phyloP scores from a whole-genome alignment of 2,113 vertebrate genomes.

The Laterallus jamaicensis region DNA sequence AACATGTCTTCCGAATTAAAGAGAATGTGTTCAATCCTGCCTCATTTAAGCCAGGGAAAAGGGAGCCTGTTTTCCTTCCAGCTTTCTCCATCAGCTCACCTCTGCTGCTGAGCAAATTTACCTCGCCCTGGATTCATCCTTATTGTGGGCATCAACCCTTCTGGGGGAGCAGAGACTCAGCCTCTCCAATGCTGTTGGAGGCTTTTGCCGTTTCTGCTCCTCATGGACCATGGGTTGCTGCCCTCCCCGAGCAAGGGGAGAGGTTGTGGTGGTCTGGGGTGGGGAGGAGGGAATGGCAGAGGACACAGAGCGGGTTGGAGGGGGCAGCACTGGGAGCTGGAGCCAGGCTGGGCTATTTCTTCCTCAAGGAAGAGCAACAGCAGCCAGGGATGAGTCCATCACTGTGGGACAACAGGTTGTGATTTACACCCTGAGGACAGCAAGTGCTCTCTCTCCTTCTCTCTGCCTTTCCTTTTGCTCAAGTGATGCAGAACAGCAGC shows the following conservation, averaged over 20 bases:
- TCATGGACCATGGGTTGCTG: background rate
- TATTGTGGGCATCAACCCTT: background rate
- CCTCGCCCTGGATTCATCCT: background rate
- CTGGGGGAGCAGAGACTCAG: background rate
- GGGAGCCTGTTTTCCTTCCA: background rate
- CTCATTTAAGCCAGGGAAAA: background rate
- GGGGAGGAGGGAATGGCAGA: background rate
- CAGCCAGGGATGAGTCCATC: background rate
- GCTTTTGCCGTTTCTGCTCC: background rate
- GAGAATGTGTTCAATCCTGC: background rate
- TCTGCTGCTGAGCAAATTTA: background rate
- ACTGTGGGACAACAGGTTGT: background rate
- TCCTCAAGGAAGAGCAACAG: background rate
- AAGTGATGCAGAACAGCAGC: background rate
- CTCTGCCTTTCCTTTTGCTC: background rate
- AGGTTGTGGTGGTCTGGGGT: rapidly evolving
- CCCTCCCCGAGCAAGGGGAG: background rate
- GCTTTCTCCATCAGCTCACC: background rate
- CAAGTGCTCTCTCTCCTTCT: background rate
- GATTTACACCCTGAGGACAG: background rate
- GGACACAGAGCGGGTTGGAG: rapidly evolving
- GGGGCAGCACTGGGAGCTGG: background rate
- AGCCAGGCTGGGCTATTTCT: background rate
- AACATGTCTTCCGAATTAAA: background rate
- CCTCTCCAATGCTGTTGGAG: background rate